Evolutionary conservation across 1,140 invertebrate genomes (phyloP).

Genomic region (Potamilus streckersoni): DNA sequence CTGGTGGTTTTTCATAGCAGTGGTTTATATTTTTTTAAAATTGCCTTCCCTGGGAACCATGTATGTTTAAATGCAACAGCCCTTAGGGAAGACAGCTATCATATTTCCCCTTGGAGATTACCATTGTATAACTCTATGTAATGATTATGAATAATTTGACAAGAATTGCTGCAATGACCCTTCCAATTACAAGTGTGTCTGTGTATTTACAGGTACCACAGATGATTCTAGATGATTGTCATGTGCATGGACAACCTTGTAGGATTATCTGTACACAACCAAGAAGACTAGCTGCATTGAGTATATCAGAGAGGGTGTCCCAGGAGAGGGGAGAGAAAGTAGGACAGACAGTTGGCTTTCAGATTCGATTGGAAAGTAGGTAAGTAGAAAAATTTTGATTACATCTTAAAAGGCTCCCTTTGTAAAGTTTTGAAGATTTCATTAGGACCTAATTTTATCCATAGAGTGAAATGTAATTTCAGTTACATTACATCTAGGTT

Average conservation of each 20-base stretch:
- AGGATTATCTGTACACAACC: constrained; percentile 95
- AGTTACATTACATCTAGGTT: no score
- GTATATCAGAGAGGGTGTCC: constrained; percentile 83
- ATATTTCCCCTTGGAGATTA: not conserved
- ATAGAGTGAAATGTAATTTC: no score
- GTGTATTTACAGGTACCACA: constrained; percentile 71
- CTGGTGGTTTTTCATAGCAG: no score
- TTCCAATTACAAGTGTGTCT: not conserved
- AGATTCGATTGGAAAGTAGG: constrained; percentile 79
- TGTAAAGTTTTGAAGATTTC: no score
- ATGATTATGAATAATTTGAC: not conserved
- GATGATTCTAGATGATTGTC: constrained; percentile 85
- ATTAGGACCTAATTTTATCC: no score
- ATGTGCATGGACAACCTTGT: constrained; percentile 76
- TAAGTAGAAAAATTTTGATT: constrained; percentile 22
- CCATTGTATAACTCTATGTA: not conserved
- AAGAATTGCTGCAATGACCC: not conserved
- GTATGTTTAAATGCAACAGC: no score
- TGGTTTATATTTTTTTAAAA: no score
- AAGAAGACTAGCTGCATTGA: constrained; percentile 88
- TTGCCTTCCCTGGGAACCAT: no score
- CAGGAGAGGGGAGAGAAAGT: constrained; percentile 89
- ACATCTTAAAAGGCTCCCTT: no score
- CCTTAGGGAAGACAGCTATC: not conserved
- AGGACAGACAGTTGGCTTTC: constrained; percentile 92